These are phyloP conservation scores for Nebria ingens DNA, from an alignment of 1,140 invertebrate species.

Conservation along the genomic window DNA sequence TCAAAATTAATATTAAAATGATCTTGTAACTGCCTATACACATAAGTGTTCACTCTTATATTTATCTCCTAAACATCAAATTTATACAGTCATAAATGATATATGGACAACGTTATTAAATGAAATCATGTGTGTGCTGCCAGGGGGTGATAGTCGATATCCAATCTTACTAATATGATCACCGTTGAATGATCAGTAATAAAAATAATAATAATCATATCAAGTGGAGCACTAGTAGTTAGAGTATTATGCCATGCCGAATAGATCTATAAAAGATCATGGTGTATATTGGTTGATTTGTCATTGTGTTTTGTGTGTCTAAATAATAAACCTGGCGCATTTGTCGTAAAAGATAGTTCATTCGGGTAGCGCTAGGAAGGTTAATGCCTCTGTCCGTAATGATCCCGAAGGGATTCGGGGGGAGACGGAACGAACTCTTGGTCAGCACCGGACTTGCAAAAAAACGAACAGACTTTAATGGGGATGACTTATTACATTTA, in stretches of 20 bases:
- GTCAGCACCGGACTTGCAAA: neutral
- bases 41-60: no score
- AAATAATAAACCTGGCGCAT: conserved; percentile 5
- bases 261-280: neutral
- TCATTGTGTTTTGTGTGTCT: neutral
- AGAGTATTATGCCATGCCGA: neutral
- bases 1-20: no score
- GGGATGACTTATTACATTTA: no score
- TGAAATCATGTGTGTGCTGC: neutral
- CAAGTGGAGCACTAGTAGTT: no score
- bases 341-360: conserved; percentile 6
- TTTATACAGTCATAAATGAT: conserved; percentile 7
- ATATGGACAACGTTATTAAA: neutral
- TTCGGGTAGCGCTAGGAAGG: neutral
- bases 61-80: no score
- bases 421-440: neutral
- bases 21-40: no score
- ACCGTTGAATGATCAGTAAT: no score
- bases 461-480: no score
- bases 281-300: neutral
- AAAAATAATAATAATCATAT: no score
- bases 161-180: conserved; percentile 4
- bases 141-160: neutral
- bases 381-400: conserved; percentile 1
- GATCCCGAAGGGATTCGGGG: neutral